Conservation (phyloP, 2,888 invertebrate genomes). For the Sepiola atlantica region DNA sequence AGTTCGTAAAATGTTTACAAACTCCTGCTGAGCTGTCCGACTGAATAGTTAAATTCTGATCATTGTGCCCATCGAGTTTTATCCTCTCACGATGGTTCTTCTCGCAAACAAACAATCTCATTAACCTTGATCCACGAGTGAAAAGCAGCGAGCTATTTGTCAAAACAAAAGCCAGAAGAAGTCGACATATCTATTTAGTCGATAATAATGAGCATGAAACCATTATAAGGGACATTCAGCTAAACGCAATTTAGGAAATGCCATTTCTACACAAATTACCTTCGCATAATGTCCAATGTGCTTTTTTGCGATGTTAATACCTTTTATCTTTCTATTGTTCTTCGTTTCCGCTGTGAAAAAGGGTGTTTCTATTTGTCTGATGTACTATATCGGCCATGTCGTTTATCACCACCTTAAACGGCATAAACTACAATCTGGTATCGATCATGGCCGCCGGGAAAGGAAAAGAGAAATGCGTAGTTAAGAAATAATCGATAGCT, state of each 20-base stretch:
- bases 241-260: background rate
- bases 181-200: background rate
- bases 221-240: background rate
- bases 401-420: background rate
- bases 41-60: too few species aligned
- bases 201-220: background rate
- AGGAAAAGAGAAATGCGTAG: background rate
- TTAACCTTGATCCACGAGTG: too few species aligned
- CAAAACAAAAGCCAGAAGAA: too few species aligned
- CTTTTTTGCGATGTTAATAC: background rate
- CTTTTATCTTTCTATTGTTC: too few species aligned
- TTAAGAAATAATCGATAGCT: background rate
- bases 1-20: too few species aligned
- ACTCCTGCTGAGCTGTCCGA: too few species aligned
- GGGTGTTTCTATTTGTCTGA: background rate
- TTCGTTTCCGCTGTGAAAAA: too few species aligned
- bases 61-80: too few species aligned
- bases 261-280: background rate
- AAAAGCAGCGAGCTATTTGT: too few species aligned
- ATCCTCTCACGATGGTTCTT: too few species aligned
- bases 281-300: background rate
- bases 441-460: background rate
- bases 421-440: background rate
- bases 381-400: background rate
- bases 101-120: too few species aligned